phyloP scores from a whole-genome alignment of 2,797 vertebrate species.

The Paramormyrops hopkinsi region DNA sequence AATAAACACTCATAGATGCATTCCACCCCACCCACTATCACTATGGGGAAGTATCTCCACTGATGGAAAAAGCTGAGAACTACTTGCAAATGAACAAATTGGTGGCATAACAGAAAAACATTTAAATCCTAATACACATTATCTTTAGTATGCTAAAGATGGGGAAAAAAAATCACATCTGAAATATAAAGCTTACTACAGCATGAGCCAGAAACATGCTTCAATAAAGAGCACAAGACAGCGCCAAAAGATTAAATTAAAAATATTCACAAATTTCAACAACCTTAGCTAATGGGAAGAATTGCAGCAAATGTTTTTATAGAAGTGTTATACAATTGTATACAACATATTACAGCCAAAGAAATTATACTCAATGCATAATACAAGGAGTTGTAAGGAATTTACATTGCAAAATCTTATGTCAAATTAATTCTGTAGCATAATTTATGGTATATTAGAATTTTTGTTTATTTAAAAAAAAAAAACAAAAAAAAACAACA shows the following conservation, averaged over 20 bases:
- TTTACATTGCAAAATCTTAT: neutral
- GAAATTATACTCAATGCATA: neutral
- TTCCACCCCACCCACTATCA: neutral
- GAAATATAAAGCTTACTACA: neutral
- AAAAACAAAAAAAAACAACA: neutral
- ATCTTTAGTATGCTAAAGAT: neutral
- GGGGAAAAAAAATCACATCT: neutral
- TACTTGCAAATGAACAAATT: neutral
- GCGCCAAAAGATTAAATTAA: neutral
- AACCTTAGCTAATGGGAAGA: neutral
- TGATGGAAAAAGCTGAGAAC: neutral
- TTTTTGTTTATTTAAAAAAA: no score
- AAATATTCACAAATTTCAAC: neutral
- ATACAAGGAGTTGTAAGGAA: neutral
- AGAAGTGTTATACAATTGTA: neutral
- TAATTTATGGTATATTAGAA: neutral
- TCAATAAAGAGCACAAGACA: neutral
- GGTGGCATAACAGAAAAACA: neutral
- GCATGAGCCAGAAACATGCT: neutral
- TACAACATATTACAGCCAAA: neutral
- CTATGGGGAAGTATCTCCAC: neutral
- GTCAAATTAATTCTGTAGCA: neutral
- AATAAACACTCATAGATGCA: neutral
- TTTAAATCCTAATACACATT: neutral
- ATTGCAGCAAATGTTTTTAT: neutral